A percentile compares a stretch with the other conserved stretches of the same genome.
These are phyloP conservation scores for Barypeithes pellucidus DNA, from an alignment of 2,888 invertebrate genomes.

Conservation along the genomic window DNA sequence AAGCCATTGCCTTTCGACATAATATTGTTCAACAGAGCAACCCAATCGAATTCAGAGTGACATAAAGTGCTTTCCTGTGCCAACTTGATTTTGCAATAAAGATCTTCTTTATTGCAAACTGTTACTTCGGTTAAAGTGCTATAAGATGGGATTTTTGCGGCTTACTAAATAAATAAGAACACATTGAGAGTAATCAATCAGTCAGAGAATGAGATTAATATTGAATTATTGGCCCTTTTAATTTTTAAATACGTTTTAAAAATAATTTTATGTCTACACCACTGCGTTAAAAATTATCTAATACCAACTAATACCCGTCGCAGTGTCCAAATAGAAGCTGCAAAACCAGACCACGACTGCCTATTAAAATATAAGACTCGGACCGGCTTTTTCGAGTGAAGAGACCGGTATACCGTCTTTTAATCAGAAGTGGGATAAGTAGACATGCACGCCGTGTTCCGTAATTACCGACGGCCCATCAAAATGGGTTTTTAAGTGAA, in stretches of 20 bases:
- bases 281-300: conserved; percentile 38
- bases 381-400: conserved; percentile 47
- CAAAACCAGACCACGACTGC: conserved; percentile 41
- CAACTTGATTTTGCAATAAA: conserved; percentile 29
- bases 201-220: no score
- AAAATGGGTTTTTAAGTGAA: conserved; percentile 51
- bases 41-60: conserved; percentile 22
- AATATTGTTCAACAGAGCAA: conserved; percentile 1
- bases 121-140: conserved; percentile 4
- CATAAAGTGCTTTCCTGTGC: conserved; percentile 25
- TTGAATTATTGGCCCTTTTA: no score
- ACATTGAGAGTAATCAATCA: not conserved
- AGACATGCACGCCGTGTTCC: conserved; percentile 48
- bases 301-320: conserved; percentile 42
- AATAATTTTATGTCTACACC: conserved; percentile 6
- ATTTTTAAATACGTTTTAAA: no score
- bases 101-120: conserved; percentile 5
- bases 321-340: conserved; percentile 45
- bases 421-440: conserved; percentile 53
- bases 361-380: conserved; percentile 52
- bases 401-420: conserved; percentile 50
- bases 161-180: not conserved
- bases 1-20: not conserved
- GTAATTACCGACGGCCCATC: conserved; percentile 46
- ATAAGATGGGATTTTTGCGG: not conserved